Conservation (phyloP, 2,888 invertebrate species). For the Chloromyia formosa region DNA sequence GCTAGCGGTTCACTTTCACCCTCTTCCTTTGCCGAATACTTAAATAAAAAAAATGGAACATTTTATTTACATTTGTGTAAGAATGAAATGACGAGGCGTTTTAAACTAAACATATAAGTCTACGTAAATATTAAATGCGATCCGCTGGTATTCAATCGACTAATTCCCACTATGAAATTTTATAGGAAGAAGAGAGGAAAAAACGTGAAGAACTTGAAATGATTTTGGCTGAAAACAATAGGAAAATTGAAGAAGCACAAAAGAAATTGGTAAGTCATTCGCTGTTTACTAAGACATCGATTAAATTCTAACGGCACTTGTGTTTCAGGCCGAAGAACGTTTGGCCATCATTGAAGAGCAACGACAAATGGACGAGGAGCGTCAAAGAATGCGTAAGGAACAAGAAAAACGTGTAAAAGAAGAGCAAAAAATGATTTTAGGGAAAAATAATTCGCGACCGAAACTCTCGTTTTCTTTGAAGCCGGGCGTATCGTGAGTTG, state of each 20-base stretch:
- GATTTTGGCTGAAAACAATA: slow-evolving; percentile 97
- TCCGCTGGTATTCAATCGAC: background rate
- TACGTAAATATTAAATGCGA: slow-evolving; percentile 20
- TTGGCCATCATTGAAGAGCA: slow-evolving; percentile 97
- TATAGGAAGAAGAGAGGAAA: slow-evolving; percentile 97
- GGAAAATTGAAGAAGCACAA: slow-evolving; percentile 97
- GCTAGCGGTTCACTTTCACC: background rate
- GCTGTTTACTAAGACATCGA: background rate
- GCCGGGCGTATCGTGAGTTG: slow-evolving; percentile 74
- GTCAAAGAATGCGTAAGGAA: slow-evolving; percentile 91
- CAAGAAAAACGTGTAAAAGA: slow-evolving; percentile 91
- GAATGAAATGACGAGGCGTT: slow-evolving; percentile 32
- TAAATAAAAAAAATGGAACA: background rate
- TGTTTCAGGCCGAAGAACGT: slow-evolving; percentile 89
- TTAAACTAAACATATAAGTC: slow-evolving; percentile 30
- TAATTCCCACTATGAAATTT: slow-evolving; percentile 59
- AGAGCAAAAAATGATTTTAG: slow-evolving; percentile 96
- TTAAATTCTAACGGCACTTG: slow-evolving; percentile 44
- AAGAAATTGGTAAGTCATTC: slow-evolving; percentile 81
- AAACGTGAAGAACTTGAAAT: slow-evolving; percentile 95
- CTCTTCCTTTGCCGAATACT: slow-evolving; percentile 37
- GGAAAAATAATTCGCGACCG: slow-evolving; percentile 96
- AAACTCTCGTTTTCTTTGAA: slow-evolving; percentile 92
- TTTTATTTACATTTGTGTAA: slow-evolving; percentile 32
- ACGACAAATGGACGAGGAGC: slow-evolving; percentile 93